Evolutionary conservation across 1,140 invertebrate species (phyloP), one percentile per base, ranked within the genome.

Genomic region (Lamellibrachia luymesi): DNA sequence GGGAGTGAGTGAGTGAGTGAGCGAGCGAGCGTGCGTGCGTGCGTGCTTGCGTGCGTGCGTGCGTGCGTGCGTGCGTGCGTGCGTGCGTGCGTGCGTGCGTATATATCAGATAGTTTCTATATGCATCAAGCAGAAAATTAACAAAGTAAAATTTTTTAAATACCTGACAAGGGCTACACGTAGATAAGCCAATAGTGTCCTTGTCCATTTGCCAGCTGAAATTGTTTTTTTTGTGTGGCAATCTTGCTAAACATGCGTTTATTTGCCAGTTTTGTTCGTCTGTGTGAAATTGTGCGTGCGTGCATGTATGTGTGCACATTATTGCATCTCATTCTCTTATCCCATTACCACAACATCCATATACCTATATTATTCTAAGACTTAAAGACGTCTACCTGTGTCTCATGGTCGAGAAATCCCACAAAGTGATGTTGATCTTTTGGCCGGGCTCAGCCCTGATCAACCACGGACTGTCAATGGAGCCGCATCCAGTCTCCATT

Each of bases 381-480:
- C 64, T 38, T 38, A 38, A 17, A 17, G 2, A 17, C 64, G 17
- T 22, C 64, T 17, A 80, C 64, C 64, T 91, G 90, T 22, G 8
- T 25, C 2, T 91, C 4, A 50, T 50, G 90, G 22, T 49, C 90
- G 93, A 90, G 92, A 94, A 94, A 80, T 94, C 93, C 38, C 52
- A 90, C 25, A 94, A 91, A 38, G 93, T 94, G 90, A 94, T 50
- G 92, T 93, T 93, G 90, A 94, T 27, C 52, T 90, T 90, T 51
- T 94, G 93, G 50, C 93, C 93, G 2, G 90, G 90, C 17, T 51
- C 38, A 25, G 91, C 93, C 93, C 56, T 25, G 5, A 94, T n/a
- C 4, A 93, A n/a, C 93, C 93, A 94, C 50, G 93, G 93, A 64
- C n/a, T 51, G 56, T 94, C 93, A 27, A 90, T 91, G 50, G 92